Evolutionary conservation across 1,140 invertebrate genomes (phyloP), one percentile per base, ranked within the genome.

Genomic region (Megathymus violae): DNA sequence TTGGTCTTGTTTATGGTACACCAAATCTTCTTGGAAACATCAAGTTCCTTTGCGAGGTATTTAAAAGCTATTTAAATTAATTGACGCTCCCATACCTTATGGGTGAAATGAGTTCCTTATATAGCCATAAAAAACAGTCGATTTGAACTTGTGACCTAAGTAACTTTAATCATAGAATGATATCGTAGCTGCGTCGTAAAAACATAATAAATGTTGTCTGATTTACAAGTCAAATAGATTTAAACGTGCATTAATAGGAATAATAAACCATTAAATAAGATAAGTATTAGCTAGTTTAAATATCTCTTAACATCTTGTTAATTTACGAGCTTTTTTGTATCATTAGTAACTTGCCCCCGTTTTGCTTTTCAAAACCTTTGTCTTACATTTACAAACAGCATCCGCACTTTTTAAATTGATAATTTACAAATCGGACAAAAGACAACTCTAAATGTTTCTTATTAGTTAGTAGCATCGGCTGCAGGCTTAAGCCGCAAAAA

Each of bases 1-100:
- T 80, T 73, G 77, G 62, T 22, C 62, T 60, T 62, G 64, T 71
- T 79, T 80, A 64, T 66, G 58, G 48, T 51, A 43, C 38, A 15
- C 17, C 13, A 41, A 19, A 54, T 54, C 36, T 22, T 41, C 19
- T 38, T 13, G 15, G 11, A 41, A 41, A 25, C 40, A 41, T 15
- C 40, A n/a, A n/a, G n/a, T n/a, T 27, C 38, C 36, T 14, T n/a
- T 11, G 34, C 34, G 3, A 43, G 14, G n/a, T 43, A 7, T 54
- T 36, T 27, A 25, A 54, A 54, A 16, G 11, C 13, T 36, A 14
- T 31, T 54, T 43, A 41, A 41, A 54, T 54, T 54, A 54, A 54
- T 54, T 54, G 34, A 27, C n/a, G 4, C 19, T 54, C 50, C 34
- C 48, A 38, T 51, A 17, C 48, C 36, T 52, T 41, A 17, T 4